phyloP scores from a whole-genome alignment of 2,113 vertebrate species.

The Mormyrus lacerda region DNA sequence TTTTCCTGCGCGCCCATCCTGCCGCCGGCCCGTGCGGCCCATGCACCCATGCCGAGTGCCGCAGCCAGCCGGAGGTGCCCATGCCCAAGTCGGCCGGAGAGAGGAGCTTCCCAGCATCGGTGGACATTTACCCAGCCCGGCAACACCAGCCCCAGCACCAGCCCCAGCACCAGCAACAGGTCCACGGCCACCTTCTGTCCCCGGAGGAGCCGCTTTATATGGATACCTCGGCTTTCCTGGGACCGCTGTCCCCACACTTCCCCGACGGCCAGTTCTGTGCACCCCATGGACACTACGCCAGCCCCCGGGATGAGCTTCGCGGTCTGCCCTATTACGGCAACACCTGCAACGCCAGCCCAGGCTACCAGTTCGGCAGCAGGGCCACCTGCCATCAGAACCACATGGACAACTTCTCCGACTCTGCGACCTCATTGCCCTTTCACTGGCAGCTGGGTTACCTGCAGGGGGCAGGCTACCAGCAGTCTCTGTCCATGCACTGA shows the following conservation, averaged over 20 bases:
- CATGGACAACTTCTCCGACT: constrained; percentile 28
- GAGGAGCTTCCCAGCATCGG: constrained; percentile 8
- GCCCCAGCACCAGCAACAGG: not conserved
- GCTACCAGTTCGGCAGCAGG: constrained; percentile 29
- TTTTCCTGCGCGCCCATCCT: constrained; percentile 60
- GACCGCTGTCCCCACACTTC: constrained; percentile 29
- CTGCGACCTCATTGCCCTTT: not conserved
- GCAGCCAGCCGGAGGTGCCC: not conserved
- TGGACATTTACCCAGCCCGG: constrained; percentile 23
- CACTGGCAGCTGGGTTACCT: constrained; percentile 54
- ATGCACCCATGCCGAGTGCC: constrained; percentile 70
- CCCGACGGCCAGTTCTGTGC: constrained; percentile 34
- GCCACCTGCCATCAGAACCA: constrained; percentile 39
- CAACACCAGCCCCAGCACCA: not conserved
- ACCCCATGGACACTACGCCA: constrained; percentile 20
- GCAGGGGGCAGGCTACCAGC: constrained; percentile 51
- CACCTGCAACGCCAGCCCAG: constrained; percentile 20
- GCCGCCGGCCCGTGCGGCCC: constrained; percentile 38
- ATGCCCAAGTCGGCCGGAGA: accelerated
- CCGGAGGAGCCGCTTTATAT: constrained; percentile 22
- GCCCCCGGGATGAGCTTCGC: constrained; percentile 23
- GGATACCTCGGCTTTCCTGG: not conserved
- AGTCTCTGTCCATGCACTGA: constrained; percentile 47
- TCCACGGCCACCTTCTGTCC: constrained; percentile 11
- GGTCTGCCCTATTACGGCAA: not conserved